These are phyloP conservation scores for Anticlea derivata DNA, from an alignment of 2,888 invertebrate species.

Conservation along the genomic window DNA sequence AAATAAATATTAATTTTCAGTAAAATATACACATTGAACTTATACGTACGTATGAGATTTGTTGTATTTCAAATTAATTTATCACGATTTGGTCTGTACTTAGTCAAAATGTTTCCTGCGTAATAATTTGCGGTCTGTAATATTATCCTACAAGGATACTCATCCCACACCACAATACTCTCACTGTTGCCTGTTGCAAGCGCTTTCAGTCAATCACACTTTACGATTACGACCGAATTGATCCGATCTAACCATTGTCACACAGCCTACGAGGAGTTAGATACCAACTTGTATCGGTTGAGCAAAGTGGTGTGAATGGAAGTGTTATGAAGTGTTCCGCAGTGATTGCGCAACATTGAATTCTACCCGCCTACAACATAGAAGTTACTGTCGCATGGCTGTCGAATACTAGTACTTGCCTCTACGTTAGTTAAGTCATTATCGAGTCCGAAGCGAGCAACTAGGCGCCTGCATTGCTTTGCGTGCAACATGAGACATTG, in stretches of 20 bases:
- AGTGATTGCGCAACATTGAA: slow-evolving; percentile 9
- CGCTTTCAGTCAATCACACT: slow-evolving; percentile 12
- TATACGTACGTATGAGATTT: too few relatives aligned
- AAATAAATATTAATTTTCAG: too few relatives aligned
- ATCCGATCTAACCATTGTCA: slow-evolving; percentile 16
- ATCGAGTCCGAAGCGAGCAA: slow-evolving; percentile 6
- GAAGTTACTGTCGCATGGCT: background rate
- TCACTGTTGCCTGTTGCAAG: background rate
- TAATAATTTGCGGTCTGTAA: too few relatives aligned
- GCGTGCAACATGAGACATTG: slow-evolving; percentile 69
- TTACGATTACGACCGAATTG: slow-evolving; percentile 14
- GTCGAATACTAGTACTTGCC: background rate
- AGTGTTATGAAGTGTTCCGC: slow-evolving; percentile 16
- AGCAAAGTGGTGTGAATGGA: slow-evolving; percentile 4
- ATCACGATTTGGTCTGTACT: too few relatives aligned
- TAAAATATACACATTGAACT: too few relatives aligned
- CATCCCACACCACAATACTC: background rate
- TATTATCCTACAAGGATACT: too few relatives aligned
- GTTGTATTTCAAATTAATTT: too few relatives aligned
- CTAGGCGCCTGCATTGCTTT: slow-evolving; percentile 9
- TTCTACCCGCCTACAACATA: slow-evolving; percentile 1
- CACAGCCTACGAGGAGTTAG: background rate
- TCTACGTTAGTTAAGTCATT: slow-evolving; percentile 9
- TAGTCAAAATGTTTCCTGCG: too few relatives aligned
- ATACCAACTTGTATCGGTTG: background rate